Base-by-base conservation (phyloP, 2,797 vertebrate species). In the Graptemys geographica region DNA sequence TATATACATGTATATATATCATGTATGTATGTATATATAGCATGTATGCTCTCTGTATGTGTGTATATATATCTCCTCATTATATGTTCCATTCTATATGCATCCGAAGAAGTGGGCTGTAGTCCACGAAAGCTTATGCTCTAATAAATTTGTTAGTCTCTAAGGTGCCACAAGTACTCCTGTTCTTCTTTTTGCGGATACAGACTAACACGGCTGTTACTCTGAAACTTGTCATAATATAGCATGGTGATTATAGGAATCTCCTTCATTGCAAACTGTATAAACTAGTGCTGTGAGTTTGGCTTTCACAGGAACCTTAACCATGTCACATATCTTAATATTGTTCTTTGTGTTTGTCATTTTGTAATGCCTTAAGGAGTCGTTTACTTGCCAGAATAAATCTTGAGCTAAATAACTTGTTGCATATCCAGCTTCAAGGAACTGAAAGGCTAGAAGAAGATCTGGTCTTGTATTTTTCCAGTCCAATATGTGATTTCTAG, bases 261-360 rank as follows among this genome's bases (percentile, higher is more conserved):
- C 41, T 59, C 25, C 55, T 57, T 62, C 53, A 13, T 0, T 1
- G 12, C 0, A 0, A 49, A 1, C 56, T 18, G 53, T 47, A 0
- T n/a, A 2, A 13, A 8, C 76, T 25, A 23, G 37, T 82, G 52
- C 57, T 37, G 31, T 47, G 72, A n/a, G 33, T 81, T 49, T n/a
- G 79, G 21, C 10, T 57, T 84, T 82, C 69, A 19, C 44, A 25
- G 69, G 57, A 53, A 69, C 13, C 74, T 8, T 65, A 65, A n/a
- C 65, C n/a, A 37, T 3, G 9, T 69, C 33, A 33, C 7, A 59
- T 18, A 3, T 3, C 62, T 93, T 62, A 53, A 33, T 51, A 13
- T 55, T 49, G 37, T 1, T 59, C 31, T 47, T 74, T 33, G 8
- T 11, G 41, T 57, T 57, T 19, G 21, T 41, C 5, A 28, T 55